Evolutionary conservation across 1,140 invertebrate genomes (phyloP).

Genomic region (Drosophila grimshawi): DNA sequence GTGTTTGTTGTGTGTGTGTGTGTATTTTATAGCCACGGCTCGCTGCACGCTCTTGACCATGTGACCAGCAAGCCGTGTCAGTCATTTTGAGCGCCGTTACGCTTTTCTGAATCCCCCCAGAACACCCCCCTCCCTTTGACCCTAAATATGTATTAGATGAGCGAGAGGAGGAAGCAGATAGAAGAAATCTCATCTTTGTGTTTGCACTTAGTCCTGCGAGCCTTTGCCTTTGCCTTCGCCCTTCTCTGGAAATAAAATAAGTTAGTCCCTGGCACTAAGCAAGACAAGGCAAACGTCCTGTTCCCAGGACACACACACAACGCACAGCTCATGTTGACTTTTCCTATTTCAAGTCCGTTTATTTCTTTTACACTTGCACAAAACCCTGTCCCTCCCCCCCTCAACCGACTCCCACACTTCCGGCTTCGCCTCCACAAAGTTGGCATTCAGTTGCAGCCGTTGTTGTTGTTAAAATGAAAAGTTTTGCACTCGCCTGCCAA

Average conservation of each 20-base stretch:
- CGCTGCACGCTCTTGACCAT: constrained; percentile 79
- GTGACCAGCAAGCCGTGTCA: constrained; percentile 81
- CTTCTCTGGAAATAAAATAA: constrained; percentile 69
- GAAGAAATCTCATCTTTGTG: constrained; percentile 79
- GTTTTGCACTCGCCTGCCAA: constrained; percentile 66
- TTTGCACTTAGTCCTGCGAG: constrained; percentile 50
- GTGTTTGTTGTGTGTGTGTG: constrained; percentile 41
- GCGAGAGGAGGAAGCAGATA: background rate
- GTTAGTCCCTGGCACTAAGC: constrained; percentile 58
- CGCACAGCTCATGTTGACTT: constrained; percentile 78
- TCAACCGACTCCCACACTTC: constrained; percentile 17
- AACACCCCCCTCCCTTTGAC: background rate
- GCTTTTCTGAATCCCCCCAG: constrained; percentile 50
- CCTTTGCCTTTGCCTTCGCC: constrained; percentile 3
- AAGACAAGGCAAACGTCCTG: constrained; percentile 59
- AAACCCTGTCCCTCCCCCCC: background rate
- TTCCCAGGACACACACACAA: constrained; percentile 64
- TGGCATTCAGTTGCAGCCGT: constrained; percentile 36
- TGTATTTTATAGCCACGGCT: constrained; percentile 72
- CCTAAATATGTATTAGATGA: background rate
- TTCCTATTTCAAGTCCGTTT: constrained; percentile 82
- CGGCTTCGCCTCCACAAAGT: constrained; percentile 4
- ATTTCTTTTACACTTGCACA: constrained; percentile 77
- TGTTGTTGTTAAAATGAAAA: constrained; percentile 61
- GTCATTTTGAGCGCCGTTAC: constrained; percentile 82